Evolutionary conservation across 2,113 vertebrate genomes (phyloP).

Genomic region (Ardeotis arabs): DNA sequence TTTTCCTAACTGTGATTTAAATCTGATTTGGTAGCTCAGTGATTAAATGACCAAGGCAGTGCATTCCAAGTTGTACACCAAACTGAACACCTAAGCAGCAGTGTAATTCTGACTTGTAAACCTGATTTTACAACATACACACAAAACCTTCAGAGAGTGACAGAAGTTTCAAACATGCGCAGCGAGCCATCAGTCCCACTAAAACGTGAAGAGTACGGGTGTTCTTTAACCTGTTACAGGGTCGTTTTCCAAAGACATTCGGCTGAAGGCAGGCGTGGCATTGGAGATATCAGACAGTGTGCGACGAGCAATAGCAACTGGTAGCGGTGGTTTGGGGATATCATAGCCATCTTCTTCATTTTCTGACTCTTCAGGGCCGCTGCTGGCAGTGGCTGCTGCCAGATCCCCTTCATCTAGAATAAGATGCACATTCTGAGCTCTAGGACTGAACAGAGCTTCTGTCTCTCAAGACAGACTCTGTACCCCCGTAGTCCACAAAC

Average conservation of each 20-base stretch:
- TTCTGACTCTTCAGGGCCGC: slow-evolving; percentile 76
- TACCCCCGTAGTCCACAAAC: background rate
- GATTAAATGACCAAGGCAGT: background rate
- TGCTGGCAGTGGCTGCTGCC: slow-evolving; percentile 69
- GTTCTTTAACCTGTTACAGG: slow-evolving; percentile 59
- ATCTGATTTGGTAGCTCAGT: background rate
- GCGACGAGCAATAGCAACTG: slow-evolving; percentile 76
- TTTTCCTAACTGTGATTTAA: background rate
- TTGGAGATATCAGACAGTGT: slow-evolving; percentile 89
- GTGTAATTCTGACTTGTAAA: background rate
- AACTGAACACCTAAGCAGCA: background rate
- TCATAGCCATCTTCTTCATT: slow-evolving; percentile 90
- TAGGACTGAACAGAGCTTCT: background rate
- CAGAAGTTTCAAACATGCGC: accelerated
- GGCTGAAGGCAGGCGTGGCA: slow-evolving; percentile 82
- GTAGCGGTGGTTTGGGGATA: slow-evolving; percentile 83
- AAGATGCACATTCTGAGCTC: background rate
- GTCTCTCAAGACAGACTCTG: background rate
- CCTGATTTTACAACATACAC: background rate
- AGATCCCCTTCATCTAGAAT: slow-evolving; percentile 62
- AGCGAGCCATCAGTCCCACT: background rate
- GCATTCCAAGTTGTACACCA: background rate
- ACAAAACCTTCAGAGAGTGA: accelerated
- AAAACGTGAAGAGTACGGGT: accelerated
- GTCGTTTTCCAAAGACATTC: slow-evolving; percentile 83